Base-by-base conservation (phyloP, 2,797 vertebrate genomes). In the Clamator glandarius region DNA sequence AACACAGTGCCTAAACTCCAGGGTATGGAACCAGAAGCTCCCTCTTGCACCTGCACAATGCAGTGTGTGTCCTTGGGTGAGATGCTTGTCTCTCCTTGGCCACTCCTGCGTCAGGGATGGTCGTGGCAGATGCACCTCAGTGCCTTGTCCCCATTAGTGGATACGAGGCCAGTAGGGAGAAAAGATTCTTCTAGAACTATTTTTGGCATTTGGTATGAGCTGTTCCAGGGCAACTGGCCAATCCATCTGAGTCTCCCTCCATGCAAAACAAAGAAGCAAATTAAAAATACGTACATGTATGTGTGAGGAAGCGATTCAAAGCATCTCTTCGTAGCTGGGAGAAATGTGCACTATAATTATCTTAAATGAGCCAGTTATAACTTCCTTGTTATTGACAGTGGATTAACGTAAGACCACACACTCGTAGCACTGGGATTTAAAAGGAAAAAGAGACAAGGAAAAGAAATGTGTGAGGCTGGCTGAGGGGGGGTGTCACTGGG, bases 271-370 rank as follows among this genome's bases (percentile, higher is more conserved):
- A 92, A 95, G 90, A 58, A 82, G 82, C 87, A 89, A 81, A 94
- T 92, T 93, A 96, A 90, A 93, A 96, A 80, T 84, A 63, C 0
- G 28, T 76, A 8, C n/a, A 5, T 74, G 58, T 72, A 55, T 73
- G 64, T 78, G 62, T 70, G 81, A 96, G 92, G 94, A 96, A 96
- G 93, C 67, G 87, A 90, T 88, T 97, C 68, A 92, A 95, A 97
- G 90, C 88, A 84, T 94, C 96, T 96, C 95, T 94, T 95, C 94
- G 85, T 87, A 92, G 81, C 90, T 97, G 94, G 94, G 95, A 96
- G 93, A 95, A 96, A 95, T 4, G 61, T 72, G 63, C 92, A 76
- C 94, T 95, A 90, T 96, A 96, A 95, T 97, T 92, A 96, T 92
- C 89, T 78, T 72, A 93, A 91, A 91, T 31, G 95, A 96, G 95